These are phyloP conservation scores for Peromyscus leucopus DNA, from an alignment of 2,113 vertebrate species.

Conservation along the genomic window DNA sequence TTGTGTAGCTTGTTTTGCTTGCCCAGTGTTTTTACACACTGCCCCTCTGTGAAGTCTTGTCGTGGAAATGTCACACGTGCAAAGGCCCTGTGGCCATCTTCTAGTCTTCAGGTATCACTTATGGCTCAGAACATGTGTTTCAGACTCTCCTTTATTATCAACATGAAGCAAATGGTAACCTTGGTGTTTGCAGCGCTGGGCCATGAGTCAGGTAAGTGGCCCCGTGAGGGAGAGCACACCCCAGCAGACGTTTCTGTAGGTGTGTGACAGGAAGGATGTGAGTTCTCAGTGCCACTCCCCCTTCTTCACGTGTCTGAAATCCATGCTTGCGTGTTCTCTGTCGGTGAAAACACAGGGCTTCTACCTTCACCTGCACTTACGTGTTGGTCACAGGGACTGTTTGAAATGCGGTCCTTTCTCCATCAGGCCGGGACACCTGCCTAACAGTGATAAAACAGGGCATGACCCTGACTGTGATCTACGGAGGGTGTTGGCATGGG, in stretches of 20 bases:
- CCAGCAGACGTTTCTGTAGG: not conserved
- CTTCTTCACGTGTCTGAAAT: not conserved
- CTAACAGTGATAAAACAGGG: not conserved
- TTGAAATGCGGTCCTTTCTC: not conserved
- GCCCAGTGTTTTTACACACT: not conserved
- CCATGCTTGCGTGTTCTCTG: not conserved
- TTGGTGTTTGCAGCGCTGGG: not conserved
- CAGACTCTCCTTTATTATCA: slow-evolving; percentile 11
- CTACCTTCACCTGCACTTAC: not conserved
- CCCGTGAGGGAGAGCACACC: not conserved
- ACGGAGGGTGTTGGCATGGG: not conserved
- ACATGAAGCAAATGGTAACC: not conserved
- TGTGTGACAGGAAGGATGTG: not conserved
- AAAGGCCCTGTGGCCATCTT: not conserved
- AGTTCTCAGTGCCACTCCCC: not conserved
- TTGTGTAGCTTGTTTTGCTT: slow-evolving; percentile 53
- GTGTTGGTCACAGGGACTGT: not conserved
- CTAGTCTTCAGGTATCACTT: not conserved
- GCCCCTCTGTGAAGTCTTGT: no score
- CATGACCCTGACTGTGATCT: no score
- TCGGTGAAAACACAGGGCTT: not conserved
- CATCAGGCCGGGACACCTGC: not conserved
- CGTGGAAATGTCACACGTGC: not conserved
- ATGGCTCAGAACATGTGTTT: not conserved
- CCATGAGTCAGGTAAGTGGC: not conserved